Evolutionary conservation across 2,888 invertebrate species (phyloP).

Genomic region (Spodoptera picta): DNA sequence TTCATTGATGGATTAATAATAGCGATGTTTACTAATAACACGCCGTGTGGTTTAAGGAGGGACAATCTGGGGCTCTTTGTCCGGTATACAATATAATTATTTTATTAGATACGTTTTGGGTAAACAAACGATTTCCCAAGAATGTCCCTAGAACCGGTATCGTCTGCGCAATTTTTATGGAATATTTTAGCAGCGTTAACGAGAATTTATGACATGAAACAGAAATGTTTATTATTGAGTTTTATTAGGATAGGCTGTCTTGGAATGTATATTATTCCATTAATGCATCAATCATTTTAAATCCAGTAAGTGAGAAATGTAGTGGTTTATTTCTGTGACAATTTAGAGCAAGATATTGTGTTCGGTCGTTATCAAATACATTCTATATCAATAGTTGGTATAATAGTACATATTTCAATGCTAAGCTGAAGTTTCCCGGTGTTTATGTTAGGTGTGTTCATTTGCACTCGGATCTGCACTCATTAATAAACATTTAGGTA

Average conservation of each 20-base stretch:
- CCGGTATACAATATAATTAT: not conserved
- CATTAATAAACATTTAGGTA: conserved; percentile 48
- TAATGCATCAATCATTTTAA: too few relatives aligned
- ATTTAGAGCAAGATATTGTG: conserved; percentile 14
- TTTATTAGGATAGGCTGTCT: not conserved
- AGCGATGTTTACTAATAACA: conserved; percentile 9
- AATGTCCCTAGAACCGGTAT: not conserved
- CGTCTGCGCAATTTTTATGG: not conserved
- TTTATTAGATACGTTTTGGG: not conserved
- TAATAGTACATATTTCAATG: conserved; percentile 15
- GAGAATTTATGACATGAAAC: not conserved
- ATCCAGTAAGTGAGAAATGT: too few relatives aligned
- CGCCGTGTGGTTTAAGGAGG: not conserved
- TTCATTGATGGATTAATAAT: conserved; percentile 30
- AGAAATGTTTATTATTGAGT: not conserved
- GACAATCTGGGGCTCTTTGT: conserved; percentile 1
- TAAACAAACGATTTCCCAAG: too few relatives aligned
- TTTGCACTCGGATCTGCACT: conserved; percentile 39
- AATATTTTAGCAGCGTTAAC: not conserved
- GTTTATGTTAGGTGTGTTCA: conserved; percentile 40
- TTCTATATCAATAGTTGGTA: too few relatives aligned
- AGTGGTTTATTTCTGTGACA: not conserved
- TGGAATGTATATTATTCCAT: not conserved
- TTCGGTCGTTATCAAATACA: too few relatives aligned
- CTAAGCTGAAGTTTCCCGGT: conserved; percentile 35